A percentile compares a stretch with the other conserved stretches of the same genome.
Evolutionary conservation across 2,888 invertebrate species (phyloP).

Genomic region (Ellobium chinense): DNA sequence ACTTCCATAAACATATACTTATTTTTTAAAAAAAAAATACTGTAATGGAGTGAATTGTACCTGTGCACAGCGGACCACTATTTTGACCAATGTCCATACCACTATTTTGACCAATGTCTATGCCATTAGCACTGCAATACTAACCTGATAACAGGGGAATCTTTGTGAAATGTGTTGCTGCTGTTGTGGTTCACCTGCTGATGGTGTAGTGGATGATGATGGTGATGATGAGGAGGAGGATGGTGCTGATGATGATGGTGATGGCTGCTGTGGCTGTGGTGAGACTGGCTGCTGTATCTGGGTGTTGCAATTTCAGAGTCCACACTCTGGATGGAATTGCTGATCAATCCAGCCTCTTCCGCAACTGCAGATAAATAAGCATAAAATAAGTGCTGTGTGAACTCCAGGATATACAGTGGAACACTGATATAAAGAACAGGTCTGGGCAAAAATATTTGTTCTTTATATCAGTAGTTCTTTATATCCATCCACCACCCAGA

Average conservation of each 20-base stretch:
- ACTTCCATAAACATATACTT: too few relatives aligned
- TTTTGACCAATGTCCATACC: too few relatives aligned
- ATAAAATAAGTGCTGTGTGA: too few relatives aligned
- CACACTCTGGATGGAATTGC: slow-evolving; percentile 51
- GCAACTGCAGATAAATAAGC: slow-evolving; percentile 39
- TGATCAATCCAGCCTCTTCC: slow-evolving; percentile 50
- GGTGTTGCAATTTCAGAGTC: slow-evolving; percentile 48
- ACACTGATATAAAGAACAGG: too few relatives aligned
- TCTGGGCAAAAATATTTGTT: too few relatives aligned
- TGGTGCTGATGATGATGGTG: not conserved
- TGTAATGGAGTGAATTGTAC: too few relatives aligned
- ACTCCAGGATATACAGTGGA: not conserved
- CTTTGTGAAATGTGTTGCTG: not conserved
- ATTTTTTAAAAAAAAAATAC: too few relatives aligned
- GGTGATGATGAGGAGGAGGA: not conserved
- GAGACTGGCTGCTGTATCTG: slow-evolving; percentile 22
- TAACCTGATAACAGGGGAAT: not conserved
- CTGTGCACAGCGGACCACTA: too few relatives aligned
- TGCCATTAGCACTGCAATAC: too few relatives aligned
- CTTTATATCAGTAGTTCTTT: too few relatives aligned
- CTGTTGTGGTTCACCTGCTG: not conserved
- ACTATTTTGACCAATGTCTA: too few relatives aligned
- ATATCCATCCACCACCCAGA: too few relatives aligned
- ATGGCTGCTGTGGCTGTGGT: not conserved
- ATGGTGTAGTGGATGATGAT: not conserved